Base-by-base conservation (phyloP, 1,140 invertebrate genomes). In the Heliconius hermathena region DNA sequence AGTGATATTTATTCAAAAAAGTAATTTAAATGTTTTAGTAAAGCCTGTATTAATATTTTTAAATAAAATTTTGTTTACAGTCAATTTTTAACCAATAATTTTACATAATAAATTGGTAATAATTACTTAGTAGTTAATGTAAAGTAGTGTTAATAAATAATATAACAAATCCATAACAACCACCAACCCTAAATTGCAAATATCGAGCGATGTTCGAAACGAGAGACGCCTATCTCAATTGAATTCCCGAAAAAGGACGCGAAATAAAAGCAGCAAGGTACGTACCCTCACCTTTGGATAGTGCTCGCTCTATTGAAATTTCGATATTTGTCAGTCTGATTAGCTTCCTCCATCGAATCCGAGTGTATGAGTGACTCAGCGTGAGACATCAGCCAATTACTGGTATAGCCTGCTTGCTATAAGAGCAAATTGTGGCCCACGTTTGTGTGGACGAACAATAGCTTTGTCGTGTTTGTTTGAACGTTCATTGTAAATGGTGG, bases 321-420 rank as follows among this genome's bases (percentile, higher is more conserved):
- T 88, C 87, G 89, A 86, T 91, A 91, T 91, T 91, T 92, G 89
- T 89, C 90, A 90, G 87, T 85, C 86, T 92, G 90, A 92, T 92
- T 93, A 92, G 90, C 91, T 83, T 73, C 83, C 86, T 84, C 83
- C 85, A 83, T 84, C 79, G 80, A 80, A 85, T 74, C 76, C 85
- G 73, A 71, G 71, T 88, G 89, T 26, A 60, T 60, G 73, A 71
- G 73, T 88, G 85, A 83, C 91, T 80, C 91, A 91, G 91, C 91
- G 84, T 89, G 91, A 89, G 83, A 82, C 78, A 76, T 81, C 74
- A 78, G 83, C 81, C 84, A 85, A 87, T 87, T 83, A 83, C 74
- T 76, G 66, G 49, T 73, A 80, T 79, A 74, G 70, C 54, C 33
- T 33, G 70, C 81, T 71, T 33, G 70, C 81, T 72, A 81, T 77